Evolutionary conservation across 2,797 vertebrate genomes (phyloP), one percentile per base, ranked within the genome.

Genomic region (Ambastaia sidthimunki): DNA sequence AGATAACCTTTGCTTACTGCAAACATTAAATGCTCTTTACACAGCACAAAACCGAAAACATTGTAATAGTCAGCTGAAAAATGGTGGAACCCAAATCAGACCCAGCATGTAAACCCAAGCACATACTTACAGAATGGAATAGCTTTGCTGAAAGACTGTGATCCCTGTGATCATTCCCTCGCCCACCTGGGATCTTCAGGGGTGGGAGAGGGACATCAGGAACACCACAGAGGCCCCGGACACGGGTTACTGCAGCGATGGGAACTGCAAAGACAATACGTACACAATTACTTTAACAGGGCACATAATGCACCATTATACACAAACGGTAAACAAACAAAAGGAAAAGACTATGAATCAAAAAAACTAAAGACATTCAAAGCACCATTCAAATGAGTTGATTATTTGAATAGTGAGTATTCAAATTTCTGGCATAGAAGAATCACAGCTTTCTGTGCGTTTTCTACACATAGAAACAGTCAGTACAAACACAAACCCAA

Each of bases 191-290:
- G 98, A 99, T 99, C 97, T 98, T 99, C 95, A 97, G 95, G 95
- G 97, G 97, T 99, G 98, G 98, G 98, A 93, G 98, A 99, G 98
- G 98, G 98, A 93, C 97, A 98, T 99, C 98, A 99, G 98, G 98
- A 99, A 93, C 98, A 98, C 97, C 97, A 99, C 98, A 91, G 97
- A 99, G 97, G 98, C 97, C 97, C 97, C 78, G 96, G 96, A 98
- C 97, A 96, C 95, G 92, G 96, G 97, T 97, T 96, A 98, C 96
- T 96, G 95, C 94, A 96, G 94, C 95, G 95, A 93, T 86, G 92
- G 90, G 95, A 88, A 89, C 96, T 93, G 90, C 92, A 92, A 93
- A 95, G 93, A 89, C 94, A 93, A 94, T 93, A 87, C 25, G 66
- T 7, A 71, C 10, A 0, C 7, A 48, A 48, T 70, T 21, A 34